Conservation (phyloP, 2,888 invertebrate species). For the Erannis defoliaria region DNA sequence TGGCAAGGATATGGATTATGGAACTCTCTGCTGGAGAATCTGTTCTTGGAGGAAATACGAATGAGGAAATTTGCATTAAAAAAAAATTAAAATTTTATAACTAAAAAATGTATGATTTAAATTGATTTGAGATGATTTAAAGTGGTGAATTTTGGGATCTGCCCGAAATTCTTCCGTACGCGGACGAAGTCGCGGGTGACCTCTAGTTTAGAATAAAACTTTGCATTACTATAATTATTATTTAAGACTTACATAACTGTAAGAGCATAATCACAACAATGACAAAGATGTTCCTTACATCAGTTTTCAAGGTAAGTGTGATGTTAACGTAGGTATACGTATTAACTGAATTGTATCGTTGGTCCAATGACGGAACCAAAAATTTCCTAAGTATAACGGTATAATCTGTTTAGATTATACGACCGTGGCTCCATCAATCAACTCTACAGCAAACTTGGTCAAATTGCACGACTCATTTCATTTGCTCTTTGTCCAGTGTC, state of each 20-base stretch:
- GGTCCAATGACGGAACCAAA: background rate
- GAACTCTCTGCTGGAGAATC: too few relatives aligned
- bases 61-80: too few relatives aligned
- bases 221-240: background rate
- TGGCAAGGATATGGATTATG: too few relatives aligned
- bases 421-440: background rate
- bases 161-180: too few relatives aligned
- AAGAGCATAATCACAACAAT: constrained; percentile 5
- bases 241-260: background rate
- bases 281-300: constrained; percentile 8
- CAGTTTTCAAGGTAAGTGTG: constrained; percentile 21
- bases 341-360: background rate
- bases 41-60: too few relatives aligned
- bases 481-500: constrained; percentile 12
- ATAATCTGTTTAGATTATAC: background rate
- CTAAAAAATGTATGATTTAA: too few relatives aligned
- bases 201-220: background rate
- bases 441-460: background rate
- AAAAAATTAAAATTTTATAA: too few relatives aligned
- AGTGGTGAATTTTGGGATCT: too few relatives aligned
- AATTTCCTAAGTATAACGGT: background rate
- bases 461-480: background rate
- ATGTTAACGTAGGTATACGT: too few relatives aligned
- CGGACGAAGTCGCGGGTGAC: too few relatives aligned
- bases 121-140: too few relatives aligned